Evolutionary conservation across 2,888 invertebrate genomes (phyloP), one percentile per base, ranked within the genome.

Genomic region (Physocephala rufipes): DNA sequence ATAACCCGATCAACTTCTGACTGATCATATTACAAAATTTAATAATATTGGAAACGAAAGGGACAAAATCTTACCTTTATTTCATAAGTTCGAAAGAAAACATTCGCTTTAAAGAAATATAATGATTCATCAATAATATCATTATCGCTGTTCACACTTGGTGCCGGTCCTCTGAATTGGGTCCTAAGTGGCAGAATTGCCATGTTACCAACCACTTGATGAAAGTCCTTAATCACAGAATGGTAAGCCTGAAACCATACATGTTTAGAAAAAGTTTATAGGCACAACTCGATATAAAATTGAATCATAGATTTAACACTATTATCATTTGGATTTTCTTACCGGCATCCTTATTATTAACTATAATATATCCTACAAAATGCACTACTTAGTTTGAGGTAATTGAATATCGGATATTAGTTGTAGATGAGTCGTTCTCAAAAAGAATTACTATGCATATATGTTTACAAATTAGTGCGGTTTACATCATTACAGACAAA

Each of bases 111-210:
- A 87, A 99, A 99, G 86, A 91, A 99, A 82, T 94, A 94, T 47
- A 99, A 89, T 67, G 98, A 95, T 89, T 99, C 99, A 86, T 99
- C 99, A 78, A 99, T 94, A 75, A 99, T 94, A 86, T 99, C 99
- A 77, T 90, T 89, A 59, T 93, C 93, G 67, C 90, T 90, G 73
- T 88, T 89, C n/a, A 87, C 88, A 67, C 88, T 88, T 13, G 95
- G 95, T 7, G 98, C 97, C 45, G 99, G 99, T 9, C 99, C 99
- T 79, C 97, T 90, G 82, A 91, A 94, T 80, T 93, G 92, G 0
- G 99, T 98, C 77, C 93, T 91, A 67, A 99, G 87, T 12, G 99
- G 97, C 75, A 99, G 86, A 70, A 99, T 86, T 0, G 98, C 98
- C 88, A 97, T 92, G 84, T 99, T 99, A 13, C 97, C 98, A 65